Evolutionary conservation across 2,797 vertebrate genomes (phyloP).

Genomic region (Pterois miles): DNA sequence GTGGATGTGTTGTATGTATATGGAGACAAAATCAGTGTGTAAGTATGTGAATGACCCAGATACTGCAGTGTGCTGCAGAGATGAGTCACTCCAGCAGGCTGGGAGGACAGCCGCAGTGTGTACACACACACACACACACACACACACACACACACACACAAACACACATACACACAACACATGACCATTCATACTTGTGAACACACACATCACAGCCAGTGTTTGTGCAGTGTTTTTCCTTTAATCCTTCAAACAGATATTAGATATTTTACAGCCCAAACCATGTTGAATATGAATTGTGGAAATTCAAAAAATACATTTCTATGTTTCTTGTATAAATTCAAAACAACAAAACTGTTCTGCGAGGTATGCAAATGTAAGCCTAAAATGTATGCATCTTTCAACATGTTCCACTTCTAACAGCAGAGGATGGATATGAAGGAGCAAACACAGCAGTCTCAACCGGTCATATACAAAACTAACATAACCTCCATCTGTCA

Average conservation of each 20-base stretch:
- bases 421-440: background rate
- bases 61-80: slow-evolving; percentile 76
- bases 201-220: background rate
- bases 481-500: slow-evolving; percentile 63
- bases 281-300: background rate
- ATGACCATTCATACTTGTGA: no score
- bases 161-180: background rate
- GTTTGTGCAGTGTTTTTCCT: background rate
- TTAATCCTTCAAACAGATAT: slow-evolving; percentile 21
- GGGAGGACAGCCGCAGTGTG: slow-evolving; percentile 24
- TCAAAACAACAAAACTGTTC: background rate
- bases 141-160: slow-evolving; percentile 2
- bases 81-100: slow-evolving; percentile 75
- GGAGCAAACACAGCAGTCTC: background rate
- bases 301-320: background rate
- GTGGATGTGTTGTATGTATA: background rate
- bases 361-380: background rate
- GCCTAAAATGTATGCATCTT: background rate
- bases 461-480: slow-evolving; percentile 19
- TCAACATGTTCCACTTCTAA: background rate
- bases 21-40: background rate
- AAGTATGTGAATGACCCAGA: slow-evolving; percentile 63
- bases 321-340: background rate
- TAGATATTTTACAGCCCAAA: background rate
- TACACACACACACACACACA: background rate